A percentile compares a stretch with the other conserved stretches of the same genome.
Conservation (phyloP, 2,797 vertebrate species). For the Anabacerthia variegaticeps region DNA sequence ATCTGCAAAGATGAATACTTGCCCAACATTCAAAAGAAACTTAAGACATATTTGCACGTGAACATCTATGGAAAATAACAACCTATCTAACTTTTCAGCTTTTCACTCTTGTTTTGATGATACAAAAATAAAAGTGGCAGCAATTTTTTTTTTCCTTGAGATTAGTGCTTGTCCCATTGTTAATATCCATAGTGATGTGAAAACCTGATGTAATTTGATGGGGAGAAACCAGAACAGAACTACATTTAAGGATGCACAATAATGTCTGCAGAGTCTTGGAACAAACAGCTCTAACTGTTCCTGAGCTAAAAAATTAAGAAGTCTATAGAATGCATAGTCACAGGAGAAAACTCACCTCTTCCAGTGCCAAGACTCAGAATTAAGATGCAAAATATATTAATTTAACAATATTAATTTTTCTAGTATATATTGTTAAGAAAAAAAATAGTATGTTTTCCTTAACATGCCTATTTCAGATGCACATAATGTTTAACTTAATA, state of each 20-base stretch:
- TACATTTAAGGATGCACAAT: neutral
- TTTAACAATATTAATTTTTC: neutral
- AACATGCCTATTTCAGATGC: neutral
- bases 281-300: neutral
- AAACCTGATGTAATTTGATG: neutral
- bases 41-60: neutral
- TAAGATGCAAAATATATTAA: neutral
- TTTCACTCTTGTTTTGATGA: neutral
- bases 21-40: neutral
- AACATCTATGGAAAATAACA: neutral
- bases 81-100: neutral
- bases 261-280: neutral
- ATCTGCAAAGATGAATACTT: neutral
- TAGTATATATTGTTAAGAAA: neutral
- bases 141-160: neutral
- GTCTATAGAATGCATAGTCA: neutral
- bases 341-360: neutral
- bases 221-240: neutral
- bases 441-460: neutral
- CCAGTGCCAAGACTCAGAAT: neutral
- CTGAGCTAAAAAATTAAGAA: neutral
- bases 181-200: neutral
- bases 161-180: neutral
- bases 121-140: neutral
- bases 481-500: neutral